phyloP scores from a whole-genome alignment of 2,888 invertebrate genomes.

The Sialis lutaria region DNA sequence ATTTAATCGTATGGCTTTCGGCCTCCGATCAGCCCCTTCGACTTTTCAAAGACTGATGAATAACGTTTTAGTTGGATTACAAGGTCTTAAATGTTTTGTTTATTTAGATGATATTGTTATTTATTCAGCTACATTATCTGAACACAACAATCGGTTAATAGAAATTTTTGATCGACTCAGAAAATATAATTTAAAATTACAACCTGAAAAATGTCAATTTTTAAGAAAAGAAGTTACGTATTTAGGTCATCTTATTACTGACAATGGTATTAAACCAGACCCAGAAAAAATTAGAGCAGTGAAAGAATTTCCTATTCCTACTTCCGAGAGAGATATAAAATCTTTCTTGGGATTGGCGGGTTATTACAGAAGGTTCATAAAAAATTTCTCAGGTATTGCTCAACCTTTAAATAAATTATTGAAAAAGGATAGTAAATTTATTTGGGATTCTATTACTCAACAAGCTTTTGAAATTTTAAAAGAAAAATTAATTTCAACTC shows the following conservation, averaged over 20 bases:
- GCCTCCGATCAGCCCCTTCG: constrained; percentile 22
- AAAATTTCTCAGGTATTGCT: constrained; percentile 10
- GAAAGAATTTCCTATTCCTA: constrained; percentile 13
- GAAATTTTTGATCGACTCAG: constrained; percentile 9
- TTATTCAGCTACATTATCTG: constrained; percentile 11
- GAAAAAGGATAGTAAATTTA: constrained; percentile 7
- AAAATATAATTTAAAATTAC: constrained; percentile 8
- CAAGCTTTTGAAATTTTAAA: constrained; percentile 23
- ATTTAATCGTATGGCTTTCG: constrained; percentile 20
- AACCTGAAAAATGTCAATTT: constrained; percentile 12
- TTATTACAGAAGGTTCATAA: constrained; percentile 16
- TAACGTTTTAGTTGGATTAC: constrained; percentile 17
- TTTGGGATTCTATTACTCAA: constrained; percentile 9
- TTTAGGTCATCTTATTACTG: constrained; percentile 15
- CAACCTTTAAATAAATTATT: constrained; percentile 11
- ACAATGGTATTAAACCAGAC: constrained; percentile 14
- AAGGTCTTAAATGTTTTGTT: constrained; percentile 16
- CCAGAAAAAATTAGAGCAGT: constrained; percentile 13
- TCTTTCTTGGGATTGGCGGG: constrained; percentile 13
- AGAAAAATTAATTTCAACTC: constrained; percentile 6
- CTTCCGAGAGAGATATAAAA: constrained; percentile 15
- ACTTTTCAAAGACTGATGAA: constrained; percentile 23
- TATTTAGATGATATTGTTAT: constrained; percentile 19
- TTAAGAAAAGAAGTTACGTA: constrained; percentile 12
- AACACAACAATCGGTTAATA: constrained; percentile 8